Conservation (phyloP, 2,113 vertebrate genomes). For the Murina feae region DNA sequence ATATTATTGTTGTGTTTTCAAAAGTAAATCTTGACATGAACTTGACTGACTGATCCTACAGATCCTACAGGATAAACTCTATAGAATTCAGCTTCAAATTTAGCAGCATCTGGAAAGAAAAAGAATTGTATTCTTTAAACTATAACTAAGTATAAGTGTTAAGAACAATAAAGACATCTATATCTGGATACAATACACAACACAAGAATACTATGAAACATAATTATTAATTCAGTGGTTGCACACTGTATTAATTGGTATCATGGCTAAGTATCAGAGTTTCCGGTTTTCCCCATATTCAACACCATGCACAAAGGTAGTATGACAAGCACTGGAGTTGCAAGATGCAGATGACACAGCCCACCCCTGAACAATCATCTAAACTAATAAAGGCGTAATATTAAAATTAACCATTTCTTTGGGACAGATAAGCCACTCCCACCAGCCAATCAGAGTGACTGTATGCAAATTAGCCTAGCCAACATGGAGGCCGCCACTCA, state of each 20-base stretch:
- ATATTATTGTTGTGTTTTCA: slow-evolving; percentile 84
- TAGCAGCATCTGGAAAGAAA: background rate
- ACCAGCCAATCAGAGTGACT: too few relatives aligned
- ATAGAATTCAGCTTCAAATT: slow-evolving; percentile 43
- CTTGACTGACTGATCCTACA: slow-evolving; percentile 74
- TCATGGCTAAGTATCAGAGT: background rate
- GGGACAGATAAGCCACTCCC: too few relatives aligned
- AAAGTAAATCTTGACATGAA: slow-evolving; percentile 82
- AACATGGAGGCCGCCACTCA: too few relatives aligned
- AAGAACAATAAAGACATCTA: background rate
- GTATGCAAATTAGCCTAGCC: too few relatives aligned
- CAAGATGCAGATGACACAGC: background rate
- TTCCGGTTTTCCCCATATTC: background rate
- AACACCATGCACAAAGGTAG: background rate
- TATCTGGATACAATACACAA: background rate
- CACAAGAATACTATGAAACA: background rate
- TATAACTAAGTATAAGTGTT: background rate
- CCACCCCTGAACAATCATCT: background rate
- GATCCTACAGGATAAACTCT: slow-evolving; percentile 74
- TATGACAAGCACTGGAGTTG: background rate
- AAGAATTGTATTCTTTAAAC: background rate
- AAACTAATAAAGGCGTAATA: too few relatives aligned
- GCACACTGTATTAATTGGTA: background rate
- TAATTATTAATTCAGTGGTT: background rate
- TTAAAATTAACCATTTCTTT: too few relatives aligned